Evolutionary conservation across 2,888 invertebrate species (phyloP), one percentile per base, ranked within the genome.

Genomic region (Ypsolopha sequella): DNA sequence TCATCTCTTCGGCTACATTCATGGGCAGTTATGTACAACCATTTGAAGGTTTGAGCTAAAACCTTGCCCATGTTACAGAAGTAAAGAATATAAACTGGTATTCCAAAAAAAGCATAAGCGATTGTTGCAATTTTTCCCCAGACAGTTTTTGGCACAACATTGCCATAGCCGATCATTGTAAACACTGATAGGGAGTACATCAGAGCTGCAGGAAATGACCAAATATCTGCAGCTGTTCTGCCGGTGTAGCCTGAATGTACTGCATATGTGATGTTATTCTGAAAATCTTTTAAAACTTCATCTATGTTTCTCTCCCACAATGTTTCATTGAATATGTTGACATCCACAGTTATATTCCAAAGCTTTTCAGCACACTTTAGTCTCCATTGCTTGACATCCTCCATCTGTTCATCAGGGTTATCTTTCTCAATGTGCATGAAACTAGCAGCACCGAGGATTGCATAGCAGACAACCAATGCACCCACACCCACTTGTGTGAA

Each of bases 161-260:
- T 95, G 0, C 96, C 96, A 68, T 95, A 96, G 2, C 96, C 96
- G 60, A 96, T 95, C 96, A 96, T 96, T 6, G 96, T 95, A 66
- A 96, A 95, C 6, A 95, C 92, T 33, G 95, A 95, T 9, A 96
- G 76, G 35, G 93, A 95, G 70, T 93, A 96, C 95, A 96, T 96
- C 4, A 96, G 76, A 0, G 96, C 94, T 0, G 95, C 94, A 0
- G 96, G 94, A 63, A 95, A 95, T 0, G 93, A 92, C 96, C 96
- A 96, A 51, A 92, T 89, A 53, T 95, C 92, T 45, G 88, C 85
- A 0, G 90, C 88, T 2, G 89, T 87, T 24, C 91, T 78, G 0
- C 93, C 93, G 64, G 91, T 92, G 69, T 95, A 95, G 0, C 93
- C 93, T 7, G 89, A 89, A 50, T 91, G 91, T 51, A 93, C 89